Evolutionary conservation across 2,113 vertebrate genomes (phyloP), one percentile per base, ranked within the genome.

Genomic region (Epinephelus lanceolatus): DNA sequence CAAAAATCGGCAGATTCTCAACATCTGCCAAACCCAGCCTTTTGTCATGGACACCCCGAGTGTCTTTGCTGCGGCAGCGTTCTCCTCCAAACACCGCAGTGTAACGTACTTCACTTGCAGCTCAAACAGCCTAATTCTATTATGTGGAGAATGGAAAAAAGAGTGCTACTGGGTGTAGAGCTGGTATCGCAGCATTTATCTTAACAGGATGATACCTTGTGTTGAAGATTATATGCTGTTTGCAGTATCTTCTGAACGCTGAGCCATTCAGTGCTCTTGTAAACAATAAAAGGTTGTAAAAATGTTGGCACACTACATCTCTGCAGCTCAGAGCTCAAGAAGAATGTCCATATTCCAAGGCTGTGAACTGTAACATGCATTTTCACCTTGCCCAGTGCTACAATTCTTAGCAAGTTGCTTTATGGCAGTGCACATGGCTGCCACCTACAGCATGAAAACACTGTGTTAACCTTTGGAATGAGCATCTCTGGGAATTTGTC

Each of bases 21-120:
- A 66, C 87, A 90, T 90, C 86, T 86, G 81, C 81, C 85, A 61
- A 78, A 65, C 3, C 33, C 81, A 57, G 80, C 47, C 81, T 86
- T 45, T 81, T 80, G 80, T 86, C 55, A 62, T 9, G 13, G 47
- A 74, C 85, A 53, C 72, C 85, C 83, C 0, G n/a, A 63, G 76
- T 27, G 79, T n/a, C 51, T 85, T 9, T 52, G 82, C 87, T 56
- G 86, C 80, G 0, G 60, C 86, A 21, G 6, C 3, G 47, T 2
- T 69, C 62, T 76, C 49, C 80, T 53, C 57, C 70, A n/a, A 37
- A 80, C 71, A 5, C 85, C 40, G 80, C 84, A 73, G 84, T 71
- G 66, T 18, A 56, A 47, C 56, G 18, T 18, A 13, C 71, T 80
- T 49, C 30, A 76, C 61, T 68, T 2, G n/a, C 71, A 75, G 78